These are phyloP conservation scores for Orycteropus afer DNA, from an alignment of 2,113 vertebrate species.

Conservation along the genomic window DNA sequence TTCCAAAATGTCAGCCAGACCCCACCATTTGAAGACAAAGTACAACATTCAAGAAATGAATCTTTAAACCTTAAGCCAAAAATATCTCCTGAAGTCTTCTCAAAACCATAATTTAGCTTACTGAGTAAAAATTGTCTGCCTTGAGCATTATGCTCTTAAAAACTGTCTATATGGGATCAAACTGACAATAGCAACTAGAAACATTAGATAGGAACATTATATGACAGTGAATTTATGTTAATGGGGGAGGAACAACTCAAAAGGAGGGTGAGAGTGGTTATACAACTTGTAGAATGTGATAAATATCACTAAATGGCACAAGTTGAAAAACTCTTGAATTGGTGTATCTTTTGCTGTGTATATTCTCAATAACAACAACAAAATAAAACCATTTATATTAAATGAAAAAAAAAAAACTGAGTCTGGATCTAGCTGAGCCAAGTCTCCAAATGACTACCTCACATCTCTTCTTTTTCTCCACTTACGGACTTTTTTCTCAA, in stretches of 20 bases:
- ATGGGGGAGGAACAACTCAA: neutral
- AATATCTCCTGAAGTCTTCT: neutral
- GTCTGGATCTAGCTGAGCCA: neutral
- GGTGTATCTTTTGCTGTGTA: neutral
- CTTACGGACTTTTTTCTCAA: neutral
- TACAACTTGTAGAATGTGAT: neutral
- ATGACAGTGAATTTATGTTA: neutral
- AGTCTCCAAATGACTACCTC: neutral
- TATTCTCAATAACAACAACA: neutral
- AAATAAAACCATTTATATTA: neutral
- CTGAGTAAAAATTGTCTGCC: neutral
- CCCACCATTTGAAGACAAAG: neutral
- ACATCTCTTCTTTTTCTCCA: neutral
- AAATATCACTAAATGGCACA: neutral
- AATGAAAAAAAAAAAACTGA: neutral
- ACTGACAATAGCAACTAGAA: neutral
- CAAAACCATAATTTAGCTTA: neutral
- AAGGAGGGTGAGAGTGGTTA: neutral
- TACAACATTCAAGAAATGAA: neutral
- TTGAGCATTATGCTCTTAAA: neutral
- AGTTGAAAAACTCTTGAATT: neutral
- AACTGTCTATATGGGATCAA: neutral
- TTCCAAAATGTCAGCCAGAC: neutral
- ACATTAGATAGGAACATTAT: neutral
- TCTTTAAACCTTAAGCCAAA: neutral